Base-by-base conservation (phyloP, 1,140 invertebrate genomes). In the Drosophila lacteicornis region DNA sequence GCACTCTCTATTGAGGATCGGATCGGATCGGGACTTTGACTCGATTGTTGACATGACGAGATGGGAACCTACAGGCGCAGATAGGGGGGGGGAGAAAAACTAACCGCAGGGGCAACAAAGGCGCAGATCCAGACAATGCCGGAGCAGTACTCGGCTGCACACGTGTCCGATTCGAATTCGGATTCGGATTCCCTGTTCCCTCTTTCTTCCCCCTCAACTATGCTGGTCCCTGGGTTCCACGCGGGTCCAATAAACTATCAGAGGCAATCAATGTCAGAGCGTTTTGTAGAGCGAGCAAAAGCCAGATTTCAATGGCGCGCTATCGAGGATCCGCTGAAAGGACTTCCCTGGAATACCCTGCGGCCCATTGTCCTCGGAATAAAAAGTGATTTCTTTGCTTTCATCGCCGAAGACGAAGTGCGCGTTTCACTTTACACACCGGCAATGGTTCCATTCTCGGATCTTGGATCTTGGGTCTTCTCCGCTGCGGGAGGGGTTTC, bases 241-340 rank as follows among this genome's bases (percentile, higher is more conserved):
- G 19, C 61, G 56, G 62, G 62, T 45, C 58, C 84, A 77, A 87
- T 83, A 86, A 86, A 86, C 76, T 62, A 86, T 80, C 76, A 63
- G 51, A 70, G 83, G 83, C 83, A 87, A 87, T 87, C 83, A 87
- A 87, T 87, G 83, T 87, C 83, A 82, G 82, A 53, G 71, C 46
- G 63, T 66, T 76, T 53, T 83, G 47, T 70, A 82, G 80, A 84
- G 77, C 57, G 70, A 73, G 45, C 33, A 60, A 51, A 70, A 42
- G 17, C 38, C 17, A 50, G 60, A 50, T 67, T 45, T 43, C 68
- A 60, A 81, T 78, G 59, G 51, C 47, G 58, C 63, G 36, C 70
- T 56, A 66, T 55, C 43, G 15, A 53, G 38, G 45, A 70, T 61
- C 66, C 78, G 57, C 61, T 84, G 47, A 88, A 85, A 79, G 67